Base-by-base conservation (phyloP, 2,113 vertebrate species). In the Pluvianellus socialis region DNA sequence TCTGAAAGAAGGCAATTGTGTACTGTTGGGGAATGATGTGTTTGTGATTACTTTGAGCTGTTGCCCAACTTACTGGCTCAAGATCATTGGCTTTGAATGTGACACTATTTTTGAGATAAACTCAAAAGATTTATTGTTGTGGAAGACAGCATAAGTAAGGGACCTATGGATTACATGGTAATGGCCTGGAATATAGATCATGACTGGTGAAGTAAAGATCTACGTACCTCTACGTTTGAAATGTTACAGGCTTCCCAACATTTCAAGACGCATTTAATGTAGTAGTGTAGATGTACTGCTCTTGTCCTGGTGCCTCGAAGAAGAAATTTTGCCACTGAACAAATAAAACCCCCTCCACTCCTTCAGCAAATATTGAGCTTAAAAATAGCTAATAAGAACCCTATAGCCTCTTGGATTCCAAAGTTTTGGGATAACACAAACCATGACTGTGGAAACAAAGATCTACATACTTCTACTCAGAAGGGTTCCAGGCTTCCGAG, bases 191-290 rank as follows among this genome's bases (percentile, higher is more conserved):
- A 18, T 79, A 40, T 6, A 47, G 42, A 15, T 14, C 3, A 5
- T 44, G 35, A 50, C 28, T 38, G n/a, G 28, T 62, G 42, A 38
- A 85, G 16, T 27, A 10, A 47, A 61, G 62, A n/a, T 76, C 10
- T 77, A 0, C 0, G 0, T 44, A 27, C 35, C 8, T 55, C 21
- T n/a, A 2, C 0, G 0, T 62, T 42, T 30, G 53, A 82, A 62
- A 27, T 14, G 3, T 63, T 90, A 21, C 26, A 45, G n/a, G 14
- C 26, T 92, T 72, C 40, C 7, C 33, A 56, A 2, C 12, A 4
- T 68, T 50, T 56, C 44, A 45, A 72, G 33, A 35, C 26, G 9
- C 71, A 8, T 76, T 87, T 80, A 10, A 20, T 44, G 7, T 7
- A 17, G 16, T 5, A 33, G 12, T 62, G 26, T 12, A 56, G 44